Evolutionary conservation across 1,140 invertebrate species (phyloP), one percentile per base, ranked within the genome.

Genomic region (Fragariocoptes setiger): DNA sequence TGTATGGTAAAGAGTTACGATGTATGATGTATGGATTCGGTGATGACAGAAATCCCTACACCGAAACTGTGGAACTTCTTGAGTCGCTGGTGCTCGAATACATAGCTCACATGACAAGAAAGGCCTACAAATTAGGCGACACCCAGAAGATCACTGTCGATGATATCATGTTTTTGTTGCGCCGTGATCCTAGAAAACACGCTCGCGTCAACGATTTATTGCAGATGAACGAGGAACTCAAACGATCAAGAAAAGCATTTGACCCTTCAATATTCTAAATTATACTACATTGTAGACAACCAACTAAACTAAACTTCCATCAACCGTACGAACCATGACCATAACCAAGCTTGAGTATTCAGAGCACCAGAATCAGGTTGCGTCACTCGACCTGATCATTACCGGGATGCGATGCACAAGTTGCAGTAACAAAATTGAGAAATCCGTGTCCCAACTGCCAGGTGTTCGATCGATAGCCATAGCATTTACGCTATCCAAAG

Each of bases 21-120:
- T 90, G 86, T 52, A 97, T 97, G 88, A 94, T 99, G 82, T 99
- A 88, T 59, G 90, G 90, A 0, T 97, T 97, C 66, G 90, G 90
- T n/a, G 90, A 99, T 62, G 86, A 97, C 58, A 76, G 86, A 55
- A 94, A 95, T 65, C 88, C 90, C 0, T 95, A 90, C 52, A 94
- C 88, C 19, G 88, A 97, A 62, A 90, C 83, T 55, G 86, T 99
- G 0, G 90, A 97, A 55, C 65, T 94, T 35, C 62, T 99, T 13
- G 90, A 97, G 63, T 85, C 95, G 63, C 60, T 97, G 19, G 88
- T 97, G 0, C 83, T 95, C 47, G 83, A 95, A 62, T 99, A 85
- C 58, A 86, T 99, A 18, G 82, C 77, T 3, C 82, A 94, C 64
- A 86, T 79, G 76, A 66, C 71, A n/a, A 65, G 70, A 44, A 67